phyloP scores from a whole-genome alignment of 2,113 vertebrate species.

The Dendrocopos noguchii region DNA sequence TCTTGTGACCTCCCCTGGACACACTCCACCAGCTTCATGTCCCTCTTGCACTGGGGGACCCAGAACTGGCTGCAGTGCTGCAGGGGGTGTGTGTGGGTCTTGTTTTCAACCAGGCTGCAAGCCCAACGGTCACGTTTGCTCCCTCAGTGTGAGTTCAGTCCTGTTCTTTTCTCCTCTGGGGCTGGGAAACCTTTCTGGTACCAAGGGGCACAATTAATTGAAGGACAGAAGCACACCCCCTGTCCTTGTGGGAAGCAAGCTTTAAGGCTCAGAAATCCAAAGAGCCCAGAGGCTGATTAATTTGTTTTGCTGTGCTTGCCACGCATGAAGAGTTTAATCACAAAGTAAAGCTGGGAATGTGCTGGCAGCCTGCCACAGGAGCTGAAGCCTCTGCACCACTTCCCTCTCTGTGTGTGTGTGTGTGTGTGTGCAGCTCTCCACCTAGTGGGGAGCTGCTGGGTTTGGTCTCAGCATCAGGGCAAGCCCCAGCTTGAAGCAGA shows the following conservation, averaged over 20 bases:
- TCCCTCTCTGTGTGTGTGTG: neutral
- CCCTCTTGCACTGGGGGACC: too few relatives aligned
- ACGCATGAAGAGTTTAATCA: neutral
- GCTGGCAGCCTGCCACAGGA: accelerated
- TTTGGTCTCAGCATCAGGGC: neutral
- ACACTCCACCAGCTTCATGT: too few relatives aligned
- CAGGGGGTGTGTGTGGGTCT: too few relatives aligned
- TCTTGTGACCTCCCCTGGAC: too few relatives aligned
- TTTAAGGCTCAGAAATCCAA: neutral
- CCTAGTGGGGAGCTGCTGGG: neutral
- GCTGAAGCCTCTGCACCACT: accelerated
- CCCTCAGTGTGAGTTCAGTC: neutral
- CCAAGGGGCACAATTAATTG: neutral
- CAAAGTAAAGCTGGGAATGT: neutral
- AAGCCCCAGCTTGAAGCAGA: neutral
- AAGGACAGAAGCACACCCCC: neutral
- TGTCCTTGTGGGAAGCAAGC: neutral
- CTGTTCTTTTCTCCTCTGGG: neutral
- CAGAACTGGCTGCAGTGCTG: too few relatives aligned
- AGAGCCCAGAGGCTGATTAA: neutral
- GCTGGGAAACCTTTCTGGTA: neutral
- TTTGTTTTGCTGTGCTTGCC: neutral
- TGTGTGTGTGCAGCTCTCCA: neutral
- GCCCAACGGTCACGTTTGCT: neutral
- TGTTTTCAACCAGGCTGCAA: neutral